Evolutionary conservation across 2,888 invertebrate species (phyloP).

Genomic region (Perdita meconis): DNA sequence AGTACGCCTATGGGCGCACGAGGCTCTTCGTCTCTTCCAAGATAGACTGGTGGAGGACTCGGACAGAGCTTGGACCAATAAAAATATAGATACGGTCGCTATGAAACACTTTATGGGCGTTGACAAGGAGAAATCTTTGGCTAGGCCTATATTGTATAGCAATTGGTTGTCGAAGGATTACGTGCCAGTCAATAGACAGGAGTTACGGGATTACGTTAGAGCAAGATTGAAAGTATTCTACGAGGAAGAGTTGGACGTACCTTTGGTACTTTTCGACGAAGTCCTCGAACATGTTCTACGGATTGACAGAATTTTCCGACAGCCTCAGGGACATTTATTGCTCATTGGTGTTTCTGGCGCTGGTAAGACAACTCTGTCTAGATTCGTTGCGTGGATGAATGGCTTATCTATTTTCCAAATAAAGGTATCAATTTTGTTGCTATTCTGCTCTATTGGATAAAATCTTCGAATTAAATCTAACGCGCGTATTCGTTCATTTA

Average conservation of each 20-base stretch:
- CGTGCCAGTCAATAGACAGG: conserved; percentile 97
- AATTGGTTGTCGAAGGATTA: conserved; percentile 99
- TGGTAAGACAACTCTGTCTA: conserved; percentile 99
- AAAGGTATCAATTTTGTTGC: conserved; percentile 87
- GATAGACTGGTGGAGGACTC: conserved; percentile 96
- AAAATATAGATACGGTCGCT: conserved; percentile 97
- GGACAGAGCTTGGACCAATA: conserved; percentile 99
- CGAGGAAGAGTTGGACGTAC: conserved; percentile 99
- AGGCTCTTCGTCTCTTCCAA: conserved; percentile 98
- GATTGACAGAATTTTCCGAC: conserved; percentile 99
- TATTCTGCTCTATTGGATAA: neutral
- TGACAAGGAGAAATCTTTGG: conserved; percentile 93
- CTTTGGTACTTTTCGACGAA: conserved; percentile 98
- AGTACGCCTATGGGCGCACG: conserved; percentile 99
- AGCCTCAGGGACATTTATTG: conserved; percentile 98
- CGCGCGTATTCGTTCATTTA: neutral
- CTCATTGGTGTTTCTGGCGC: conserved; percentile 99
- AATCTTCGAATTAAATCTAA: neutral
- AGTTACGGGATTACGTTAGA: conserved; percentile 97
- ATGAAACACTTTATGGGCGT: conserved; percentile 97
- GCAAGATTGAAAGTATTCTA: conserved; percentile 99
- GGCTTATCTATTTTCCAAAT: conserved; percentile 99
- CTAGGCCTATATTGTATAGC: conserved; percentile 97
- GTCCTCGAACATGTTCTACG: conserved; percentile 99
- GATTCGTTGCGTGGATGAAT: conserved; percentile 99